Evolutionary conservation across 2,797 vertebrate genomes (phyloP), one percentile per base, ranked within the genome.

Genomic region (Loriculus beryllinus): DNA sequence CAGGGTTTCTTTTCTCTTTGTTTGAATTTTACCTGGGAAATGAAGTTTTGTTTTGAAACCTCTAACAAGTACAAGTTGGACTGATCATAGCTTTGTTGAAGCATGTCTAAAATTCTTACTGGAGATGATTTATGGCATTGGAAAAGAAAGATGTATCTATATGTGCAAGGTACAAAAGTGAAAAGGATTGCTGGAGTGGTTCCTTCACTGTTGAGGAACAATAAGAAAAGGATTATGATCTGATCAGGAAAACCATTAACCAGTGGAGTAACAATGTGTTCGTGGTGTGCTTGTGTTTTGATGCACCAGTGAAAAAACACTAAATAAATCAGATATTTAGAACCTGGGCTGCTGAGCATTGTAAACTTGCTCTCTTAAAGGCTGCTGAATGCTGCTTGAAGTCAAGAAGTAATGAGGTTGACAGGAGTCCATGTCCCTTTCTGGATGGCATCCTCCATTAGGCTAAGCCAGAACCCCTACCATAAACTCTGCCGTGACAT

Each of bases 401-500:
- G 87, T 70, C 18, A 43, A 72, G 29, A 71, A 51, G 12, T 18
- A 64, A 45, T 28, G 40, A 69, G 43, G 39, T 0, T 83, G 81
- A 49, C 39, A 85, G 60, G 16, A 60, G 7, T 31, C 25, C 5
- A 0, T 45, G 26, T 48, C 9, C 21, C 33, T 31, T 90, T 68
- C 74, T 80, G 63, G 37, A 29, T 54, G 40, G 10, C 17, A 95
- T 87, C 40, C 11, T 60, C 51, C 47, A 9, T 22, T 78, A 42
- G 29, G n/a, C 40, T 67, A 13, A n/a, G 40, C 12, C 62, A 81
- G 49, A 45, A 26, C 12, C 19, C 22, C 6, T 52, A 14, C 77
- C 29, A 29, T 0, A 0, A 54, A 3, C 25, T 13, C 40, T 10
- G 39, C 0, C 3, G 16, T 26, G 48, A 17, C 14, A 19, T 12